A percentile compares a stretch with the other conserved stretches of the same genome.
Conservation (phyloP, 1,140 invertebrate species). For the Stegodyphus dumicola region DNA sequence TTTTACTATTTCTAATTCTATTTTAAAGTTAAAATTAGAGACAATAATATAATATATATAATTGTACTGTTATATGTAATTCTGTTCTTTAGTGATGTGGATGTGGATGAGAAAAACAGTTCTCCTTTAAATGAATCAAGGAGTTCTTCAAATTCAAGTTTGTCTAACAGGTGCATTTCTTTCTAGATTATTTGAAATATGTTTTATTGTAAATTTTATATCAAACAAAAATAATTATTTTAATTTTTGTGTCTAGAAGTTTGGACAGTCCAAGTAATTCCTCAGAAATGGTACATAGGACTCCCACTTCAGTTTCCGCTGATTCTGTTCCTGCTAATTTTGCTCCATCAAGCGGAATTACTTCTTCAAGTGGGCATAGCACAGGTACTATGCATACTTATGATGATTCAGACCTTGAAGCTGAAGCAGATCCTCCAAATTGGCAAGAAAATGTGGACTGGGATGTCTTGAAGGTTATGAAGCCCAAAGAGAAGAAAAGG, state of each 20-base stretch:
- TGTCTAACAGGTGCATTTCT: conserved; percentile 65
- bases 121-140: conserved; percentile 67
- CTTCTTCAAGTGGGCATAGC: conserved; percentile 17
- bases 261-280: conserved; percentile 75
- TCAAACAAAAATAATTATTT: background rate
- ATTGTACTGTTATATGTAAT: background rate
- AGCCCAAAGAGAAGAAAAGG: conserved; percentile 85
- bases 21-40: background rate
- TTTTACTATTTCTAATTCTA: conserved; percentile 26
- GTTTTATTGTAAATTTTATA: background rate
- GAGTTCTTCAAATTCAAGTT: conserved; percentile 70
- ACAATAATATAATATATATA: background rate
- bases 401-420: conserved; percentile 81
- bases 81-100: conserved; percentile 67
- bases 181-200: background rate
- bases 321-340: conserved; percentile 42
- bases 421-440: conserved; percentile 81
- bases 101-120: conserved; percentile 66
- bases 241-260: conserved; percentile 66
- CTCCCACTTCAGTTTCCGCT: conserved; percentile 42
- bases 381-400: conserved; percentile 30
- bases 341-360: conserved; percentile 44
- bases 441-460: conserved; percentile 86
- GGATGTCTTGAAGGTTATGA: conserved; percentile 79
- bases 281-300: conserved; percentile 70